These are phyloP conservation scores for Lepisosteus oculatus DNA, from an alignment of 2,113 vertebrate species.

Conservation along the genomic window DNA sequence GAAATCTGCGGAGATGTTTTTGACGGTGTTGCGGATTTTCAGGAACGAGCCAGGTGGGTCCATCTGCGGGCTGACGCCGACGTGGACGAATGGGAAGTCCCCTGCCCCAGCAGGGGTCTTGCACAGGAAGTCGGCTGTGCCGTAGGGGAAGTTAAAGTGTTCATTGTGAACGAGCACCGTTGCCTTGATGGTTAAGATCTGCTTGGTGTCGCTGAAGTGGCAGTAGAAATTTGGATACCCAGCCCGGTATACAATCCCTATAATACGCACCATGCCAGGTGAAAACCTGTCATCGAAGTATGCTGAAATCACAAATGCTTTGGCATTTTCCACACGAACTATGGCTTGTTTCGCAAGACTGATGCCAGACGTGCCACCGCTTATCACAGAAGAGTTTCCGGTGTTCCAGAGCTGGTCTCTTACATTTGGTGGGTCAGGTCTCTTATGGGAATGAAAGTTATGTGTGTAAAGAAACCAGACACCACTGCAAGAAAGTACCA, in stretches of 20 bases:
- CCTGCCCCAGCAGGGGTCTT: constrained; percentile 8
- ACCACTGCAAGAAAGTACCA: too few relatives aligned
- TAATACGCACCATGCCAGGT: constrained; percentile 36
- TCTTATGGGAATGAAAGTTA: too few relatives aligned
- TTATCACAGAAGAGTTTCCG: too few relatives aligned
- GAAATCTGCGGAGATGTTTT: neutral
- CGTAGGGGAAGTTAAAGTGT: constrained; percentile 53
- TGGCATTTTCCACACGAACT: constrained; percentile 36
- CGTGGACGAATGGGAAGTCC: neutral
- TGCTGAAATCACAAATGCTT: constrained; percentile 42
- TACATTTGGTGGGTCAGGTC: too few relatives aligned
- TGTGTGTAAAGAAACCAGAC: too few relatives aligned
- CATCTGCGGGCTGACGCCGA: too few relatives aligned
- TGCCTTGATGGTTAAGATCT: constrained; percentile 22
- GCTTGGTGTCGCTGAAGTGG: constrained; percentile 45
- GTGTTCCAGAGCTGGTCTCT: too few relatives aligned
- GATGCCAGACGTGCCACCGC: neutral
- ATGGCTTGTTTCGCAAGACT: constrained; percentile 21
- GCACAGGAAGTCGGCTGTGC: constrained; percentile 43
- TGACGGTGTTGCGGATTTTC: constrained; percentile 30
- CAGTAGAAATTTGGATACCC: constrained; percentile 45
- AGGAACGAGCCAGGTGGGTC: constrained; percentile 13
- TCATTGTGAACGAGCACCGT: constrained; percentile 41
- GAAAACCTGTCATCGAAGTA: constrained; percentile 47
- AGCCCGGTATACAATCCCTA: constrained; percentile 47